Evolutionary conservation across 2,113 vertebrate genomes (phyloP), one percentile per base, ranked within the genome.

Genomic region (Peromyscus californicus): DNA sequence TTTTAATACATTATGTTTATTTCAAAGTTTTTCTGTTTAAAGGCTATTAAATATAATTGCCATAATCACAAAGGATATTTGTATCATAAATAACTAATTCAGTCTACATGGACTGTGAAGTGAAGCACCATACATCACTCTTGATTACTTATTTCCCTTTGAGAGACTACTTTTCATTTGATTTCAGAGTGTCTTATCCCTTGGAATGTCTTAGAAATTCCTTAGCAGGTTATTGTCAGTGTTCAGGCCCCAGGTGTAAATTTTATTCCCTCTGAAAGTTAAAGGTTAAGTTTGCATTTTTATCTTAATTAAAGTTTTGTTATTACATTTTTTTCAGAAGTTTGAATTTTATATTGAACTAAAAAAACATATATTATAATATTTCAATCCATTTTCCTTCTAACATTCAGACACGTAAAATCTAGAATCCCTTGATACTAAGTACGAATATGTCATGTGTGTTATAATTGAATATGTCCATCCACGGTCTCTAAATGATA

Each of bases 181-280:
- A 21, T 39, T 57, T 3, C 74, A 11, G 2, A 80, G 0, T 39
- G 21, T 3, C n/a, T 0, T 3, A 31, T 5, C 12, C 29, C 69
- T 31, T 29, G 21, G 3, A 4, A 13, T 33, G 31, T 39, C n/a
- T 84, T 94, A 1, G 9, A 17, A 3, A 6, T 76, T 82, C 1
- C 1, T 9, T 33, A 12, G 12, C 11, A 45, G 8, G 22, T 80
- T 29, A 67, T 39, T 80, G 26, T 86, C 78, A 72, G 8, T 36
- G 26, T 72, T n/a, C 9, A 54, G 63, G 16, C 57, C 19, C n/a
- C 16, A 80, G 36, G 67, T 90, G 11, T 33, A 72, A 78, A 80
- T 72, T 21, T 80, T 45, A 6, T 13, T 45, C 10, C 24, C 1
- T 19, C 3, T 83, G 67, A 76, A 83, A 39, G 22, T 67, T 51